These are phyloP conservation scores for Ips nitidus DNA, from an alignment of 1,140 invertebrate species.

Conservation along the genomic window DNA sequence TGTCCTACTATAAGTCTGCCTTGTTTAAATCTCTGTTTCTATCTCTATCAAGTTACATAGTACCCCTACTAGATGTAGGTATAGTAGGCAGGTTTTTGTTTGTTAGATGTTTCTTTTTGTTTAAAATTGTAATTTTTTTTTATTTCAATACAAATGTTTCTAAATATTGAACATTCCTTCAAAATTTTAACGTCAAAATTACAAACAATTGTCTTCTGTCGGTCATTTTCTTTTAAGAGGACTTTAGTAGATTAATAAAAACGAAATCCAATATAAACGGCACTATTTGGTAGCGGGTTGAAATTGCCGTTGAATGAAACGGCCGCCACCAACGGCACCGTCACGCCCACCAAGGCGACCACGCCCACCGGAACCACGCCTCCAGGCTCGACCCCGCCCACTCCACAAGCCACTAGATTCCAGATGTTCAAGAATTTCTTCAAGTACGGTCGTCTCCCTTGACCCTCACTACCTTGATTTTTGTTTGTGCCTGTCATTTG, in stretches of 20 bases:
- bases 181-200: too few relatives aligned
- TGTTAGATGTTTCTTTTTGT: too few relatives aligned
- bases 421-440: constrained; percentile 95
- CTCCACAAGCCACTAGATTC: constrained; percentile 69
- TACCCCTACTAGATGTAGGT: too few relatives aligned
- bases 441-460: constrained; percentile 66
- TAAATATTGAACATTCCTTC: too few relatives aligned
- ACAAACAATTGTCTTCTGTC: too few relatives aligned
- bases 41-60: too few relatives aligned
- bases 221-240: too few relatives aligned
- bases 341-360: constrained; percentile 16
- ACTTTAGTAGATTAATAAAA: background rate
- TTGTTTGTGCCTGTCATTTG: constrained; percentile 11
- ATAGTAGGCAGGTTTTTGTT: too few relatives aligned
- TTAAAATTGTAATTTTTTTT: too few relatives aligned
- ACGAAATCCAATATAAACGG: background rate
- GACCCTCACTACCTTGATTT: constrained; percentile 14
- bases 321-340: constrained; percentile 18
- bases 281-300: constrained; percentile 25
- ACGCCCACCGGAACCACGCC: constrained; percentile 49
- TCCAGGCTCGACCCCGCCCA: constrained; percentile 56
- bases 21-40: too few relatives aligned
- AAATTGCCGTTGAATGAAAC: constrained; percentile 28
- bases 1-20: too few relatives aligned
- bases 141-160: too few relatives aligned